These are phyloP conservation scores for Euplagia quadripunctaria DNA, from an alignment of 2,888 invertebrate genomes.

Conservation along the genomic window DNA sequence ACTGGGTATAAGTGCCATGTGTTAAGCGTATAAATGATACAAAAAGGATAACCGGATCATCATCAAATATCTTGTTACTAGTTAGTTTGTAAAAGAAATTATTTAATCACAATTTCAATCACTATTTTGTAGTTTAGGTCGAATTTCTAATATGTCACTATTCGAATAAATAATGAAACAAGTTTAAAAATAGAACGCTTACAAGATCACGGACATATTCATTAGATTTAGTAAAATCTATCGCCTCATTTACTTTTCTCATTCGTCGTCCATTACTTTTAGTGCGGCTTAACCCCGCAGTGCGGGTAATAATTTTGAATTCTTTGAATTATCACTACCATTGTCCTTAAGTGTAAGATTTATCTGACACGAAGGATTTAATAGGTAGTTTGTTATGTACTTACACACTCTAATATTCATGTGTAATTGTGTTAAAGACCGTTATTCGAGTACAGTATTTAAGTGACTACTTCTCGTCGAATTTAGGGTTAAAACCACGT, in stretches of 20 bases:
- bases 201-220: slow-evolving; percentile 5
- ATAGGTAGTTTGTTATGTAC: not conserved
- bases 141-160: not conserved
- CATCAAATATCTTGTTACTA: too few relatives aligned
- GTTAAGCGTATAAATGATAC: too few relatives aligned
- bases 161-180: not conserved
- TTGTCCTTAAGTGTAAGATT: not conserved
- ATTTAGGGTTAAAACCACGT: not conserved
- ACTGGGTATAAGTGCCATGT: too few relatives aligned
- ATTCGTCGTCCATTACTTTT: slow-evolving; percentile 35
- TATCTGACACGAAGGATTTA: not conserved
- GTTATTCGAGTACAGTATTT: not conserved
- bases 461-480: not conserved
- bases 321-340: slow-evolving; percentile 10
- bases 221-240: slow-evolving; percentile 33
- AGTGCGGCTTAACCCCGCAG: slow-evolving; percentile 22
- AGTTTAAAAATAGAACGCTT: not conserved
- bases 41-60: too few relatives aligned
- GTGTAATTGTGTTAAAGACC: not conserved
- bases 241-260: slow-evolving; percentile 21
- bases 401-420: not conserved
- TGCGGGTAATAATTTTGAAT: slow-evolving; percentile 17
- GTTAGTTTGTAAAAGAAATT: too few relatives aligned
- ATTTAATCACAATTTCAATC: too few relatives aligned
- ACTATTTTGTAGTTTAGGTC: not conserved